Base-by-base conservation (phyloP, 2,888 invertebrate species). In the Dinocampus coccinellae region DNA sequence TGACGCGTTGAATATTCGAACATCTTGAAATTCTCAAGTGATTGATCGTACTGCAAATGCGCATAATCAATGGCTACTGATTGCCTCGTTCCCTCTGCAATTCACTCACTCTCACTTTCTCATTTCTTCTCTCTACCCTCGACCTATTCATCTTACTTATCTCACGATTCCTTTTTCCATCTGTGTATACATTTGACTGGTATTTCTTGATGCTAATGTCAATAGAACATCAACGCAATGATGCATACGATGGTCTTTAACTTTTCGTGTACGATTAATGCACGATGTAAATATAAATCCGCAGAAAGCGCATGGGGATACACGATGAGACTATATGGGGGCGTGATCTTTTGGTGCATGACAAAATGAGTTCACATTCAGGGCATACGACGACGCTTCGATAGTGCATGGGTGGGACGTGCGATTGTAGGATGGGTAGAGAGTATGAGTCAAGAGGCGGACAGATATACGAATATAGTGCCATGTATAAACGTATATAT, bases 311-410 rank as follows among this genome's bases (percentile, higher is more conserved):
- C 58, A 63, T 57, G 36, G 34, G 57, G 9, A 20, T 22, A 47
- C 24, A 20, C 13, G 36, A 33, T 11, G 53, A 26, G 13, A n/a
- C 33, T 20, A 36, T 55, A 16, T n/a, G 47, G 20, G 47, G 26
- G 42, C 47, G 63, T 63, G 24, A n/a, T 47, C 47, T 76, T 74
- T 79, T 82, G 81, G 82, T 83, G 79, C 80, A 81, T 77, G 82
- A 81, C 80, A 81, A 83, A 83, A 83, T 83, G 84, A 84, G 81
- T 85, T 84, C 82, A 80, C 82, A 82, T 83, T 82, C 67, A 63
- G 78, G 78, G 58, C 58, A 71, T 77, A 75, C 71, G 63, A 42
- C 39, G 36, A 62, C 55, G 69, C 26, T 29, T 55, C 16, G 53
- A 33, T 64, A 39, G 62, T 39, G 39, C 24, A 62, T 62, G 39